Evolutionary conservation across 1,140 invertebrate genomes (phyloP), one percentile per base, ranked within the genome.

Genomic region (Bombus sylvicola): DNA sequence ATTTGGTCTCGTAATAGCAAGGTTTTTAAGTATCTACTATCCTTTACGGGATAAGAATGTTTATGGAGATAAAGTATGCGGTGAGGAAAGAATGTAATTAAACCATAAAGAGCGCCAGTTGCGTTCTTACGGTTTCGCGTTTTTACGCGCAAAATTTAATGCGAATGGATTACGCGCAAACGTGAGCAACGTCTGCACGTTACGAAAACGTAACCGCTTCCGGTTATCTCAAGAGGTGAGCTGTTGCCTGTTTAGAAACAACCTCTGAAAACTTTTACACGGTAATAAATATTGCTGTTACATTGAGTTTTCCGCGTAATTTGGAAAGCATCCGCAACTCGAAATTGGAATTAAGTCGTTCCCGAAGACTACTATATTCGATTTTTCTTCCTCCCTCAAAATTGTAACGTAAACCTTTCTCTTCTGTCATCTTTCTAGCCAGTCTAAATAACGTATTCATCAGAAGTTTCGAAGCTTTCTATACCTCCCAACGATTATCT

Each of bases 121-220:
- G 28, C 47, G 34, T 76, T 76, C 37, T 34, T 47, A 59, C 25
- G 53, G 53, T 76, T 59, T 76, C 53, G 34, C 37, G 74, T 76
- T 76, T 76, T 76, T 76, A 76, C 53, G 47, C 47, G 75, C 31
- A 41, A 59, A 66, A 78, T 78, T 78, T 62, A 78, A 78, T 41
- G 37, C 57, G 59, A 62, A 41, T 25, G 75, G 75, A 78, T 78
- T 78, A 78, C 39, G 59, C n/a, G 28, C 47, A 37, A 76, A 76
- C 28, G 28, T 9, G 74, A 62, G 43, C 43, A 57, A 57, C 4
- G 31, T 57, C 41, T 53, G 15, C 34, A 10, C 66, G 64, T 18
- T 53, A 22, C 47, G 47, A n/a, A 66, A 66, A 68, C 66, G 72
- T 41, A 73, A 28, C 72, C 43, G 6, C 6, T 75, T 75, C 47